Conservation (phyloP, 2,113 vertebrate genomes). For the Colinus virginianus region DNA sequence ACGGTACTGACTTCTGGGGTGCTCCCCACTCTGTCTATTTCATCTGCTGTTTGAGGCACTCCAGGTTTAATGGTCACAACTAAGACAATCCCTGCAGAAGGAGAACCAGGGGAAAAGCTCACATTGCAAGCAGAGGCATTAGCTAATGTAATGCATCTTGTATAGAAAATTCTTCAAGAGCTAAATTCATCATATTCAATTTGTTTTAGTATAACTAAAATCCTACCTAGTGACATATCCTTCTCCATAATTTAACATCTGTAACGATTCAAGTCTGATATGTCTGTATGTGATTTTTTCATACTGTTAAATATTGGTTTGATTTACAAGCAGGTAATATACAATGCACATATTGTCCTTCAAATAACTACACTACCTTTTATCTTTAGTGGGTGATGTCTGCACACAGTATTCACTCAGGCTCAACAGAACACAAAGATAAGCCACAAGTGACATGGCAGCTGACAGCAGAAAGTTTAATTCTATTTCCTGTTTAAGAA, state of each 20-base stretch:
- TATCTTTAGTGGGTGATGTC: background rate
- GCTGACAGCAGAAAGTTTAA: background rate
- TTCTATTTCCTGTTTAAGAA: constrained; percentile 4
- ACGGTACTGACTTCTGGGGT: constrained; percentile 92
- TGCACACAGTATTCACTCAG: background rate
- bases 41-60: constrained; percentile 85
- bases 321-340: background rate
- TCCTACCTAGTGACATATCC: background rate
- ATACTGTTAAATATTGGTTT: background rate
- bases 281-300: background rate
- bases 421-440: background rate
- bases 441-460: background rate
- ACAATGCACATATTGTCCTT: background rate
- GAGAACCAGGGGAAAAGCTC: background rate
- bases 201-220: background rate
- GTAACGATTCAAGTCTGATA: background rate
- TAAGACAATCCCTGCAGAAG: constrained; percentile 87
- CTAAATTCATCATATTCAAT: background rate
- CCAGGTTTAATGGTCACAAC: constrained; percentile 96
- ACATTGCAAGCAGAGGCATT: background rate
- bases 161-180: background rate
- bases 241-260: background rate
- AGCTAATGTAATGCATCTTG: background rate
- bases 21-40: constrained; percentile 88
- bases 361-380: background rate